Evolutionary conservation across 2,113 vertebrate genomes (phyloP), one percentile per base, ranked within the genome.

Genomic region (Paedocypris sp.): DNA sequence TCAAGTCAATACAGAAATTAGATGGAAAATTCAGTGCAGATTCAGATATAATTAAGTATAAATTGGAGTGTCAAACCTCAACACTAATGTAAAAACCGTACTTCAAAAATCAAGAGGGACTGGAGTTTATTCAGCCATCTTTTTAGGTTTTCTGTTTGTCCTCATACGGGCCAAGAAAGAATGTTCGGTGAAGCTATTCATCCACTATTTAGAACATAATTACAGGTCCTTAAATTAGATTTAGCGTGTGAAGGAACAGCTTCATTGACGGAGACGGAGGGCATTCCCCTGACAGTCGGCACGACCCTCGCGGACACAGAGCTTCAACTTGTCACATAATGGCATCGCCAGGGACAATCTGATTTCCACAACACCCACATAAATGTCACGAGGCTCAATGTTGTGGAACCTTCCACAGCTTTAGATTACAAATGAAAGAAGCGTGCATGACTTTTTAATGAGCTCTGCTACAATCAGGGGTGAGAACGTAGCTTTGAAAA

Each of bases 401-500:
- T 13, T 57, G 58, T 56, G 43, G 60, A 62, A 41, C 12, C 43
- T 57, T 43, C 57, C 53, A 26, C 12, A 49, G 43, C 43, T 22
- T 41, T 32, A 26, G 43, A 56, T 38, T 48, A 52, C 19, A 62
- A 61, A 62, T 56, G 11, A 67, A 62, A 54, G 41, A 38, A 62
- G 66, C 29, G n/a, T 23, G 43, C 35, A 57, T 67, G 59, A 35
- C 36, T 43, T 41, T 56, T 62, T 62, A 56, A 68, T 68, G 59
- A 62, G 51, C 35, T 10, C 39, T 28, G 26, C 23, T 52, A 62
- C 26, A 32, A 29, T 67, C 13, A 50, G 32, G 13, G 26, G 31
- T 32, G 49, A 39, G 33, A 36, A 41, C 45, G 32, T 33, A 8
- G 50, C 32, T 47, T 45, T 25, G 29, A 60, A 49, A 53, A 53